Evolutionary conservation across 2,888 invertebrate genomes (phyloP).

Genomic region (Proisotoma minuta): DNA sequence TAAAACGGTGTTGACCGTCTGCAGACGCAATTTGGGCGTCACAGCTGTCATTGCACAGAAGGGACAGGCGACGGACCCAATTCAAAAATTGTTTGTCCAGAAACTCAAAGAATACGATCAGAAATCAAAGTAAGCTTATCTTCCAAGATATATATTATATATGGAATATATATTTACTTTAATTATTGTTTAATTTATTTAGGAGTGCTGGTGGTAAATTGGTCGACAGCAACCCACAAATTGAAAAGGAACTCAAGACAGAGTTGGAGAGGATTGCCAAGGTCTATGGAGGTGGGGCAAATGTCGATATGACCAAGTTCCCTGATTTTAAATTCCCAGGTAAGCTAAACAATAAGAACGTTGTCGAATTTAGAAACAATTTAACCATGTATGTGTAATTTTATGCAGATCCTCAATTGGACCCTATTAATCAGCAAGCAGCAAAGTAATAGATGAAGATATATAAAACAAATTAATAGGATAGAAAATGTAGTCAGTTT

Average conservation of each 20-base stretch:
- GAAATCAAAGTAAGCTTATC: conserved; percentile 70
- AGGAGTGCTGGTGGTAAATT: conserved; percentile 70
- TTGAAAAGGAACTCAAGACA: conserved; percentile 67
- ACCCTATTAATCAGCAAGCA: conserved; percentile 33
- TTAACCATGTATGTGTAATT: neutral
- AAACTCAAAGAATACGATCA: conserved; percentile 85
- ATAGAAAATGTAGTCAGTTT: conserved; percentile 13
- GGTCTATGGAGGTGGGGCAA: conserved; percentile 69
- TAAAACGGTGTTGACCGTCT: conserved; percentile 26
- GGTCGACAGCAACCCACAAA: conserved; percentile 73
- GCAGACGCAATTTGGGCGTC: conserved; percentile 65
- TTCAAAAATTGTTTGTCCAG: conserved; percentile 87
- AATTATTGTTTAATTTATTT: conserved; percentile 16
- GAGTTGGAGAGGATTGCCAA: conserved; percentile 77
- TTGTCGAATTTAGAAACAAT: neutral
- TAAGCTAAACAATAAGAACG: conserved; percentile 37
- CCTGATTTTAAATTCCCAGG: conserved; percentile 72
- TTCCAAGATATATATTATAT: conserved; percentile 1
- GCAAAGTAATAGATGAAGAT: conserved; percentile 17
- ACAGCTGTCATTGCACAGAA: conserved; percentile 63
- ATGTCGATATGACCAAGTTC: conserved; percentile 82
- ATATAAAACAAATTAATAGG: too few species aligned
- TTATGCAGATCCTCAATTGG: conserved; percentile 26
- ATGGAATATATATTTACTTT: neutral
- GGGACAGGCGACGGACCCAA: conserved; percentile 67